These are phyloP conservation scores for Drepanosiphum platanoidis DNA, from an alignment of 2,888 invertebrate genomes.

Conservation along the genomic window DNA sequence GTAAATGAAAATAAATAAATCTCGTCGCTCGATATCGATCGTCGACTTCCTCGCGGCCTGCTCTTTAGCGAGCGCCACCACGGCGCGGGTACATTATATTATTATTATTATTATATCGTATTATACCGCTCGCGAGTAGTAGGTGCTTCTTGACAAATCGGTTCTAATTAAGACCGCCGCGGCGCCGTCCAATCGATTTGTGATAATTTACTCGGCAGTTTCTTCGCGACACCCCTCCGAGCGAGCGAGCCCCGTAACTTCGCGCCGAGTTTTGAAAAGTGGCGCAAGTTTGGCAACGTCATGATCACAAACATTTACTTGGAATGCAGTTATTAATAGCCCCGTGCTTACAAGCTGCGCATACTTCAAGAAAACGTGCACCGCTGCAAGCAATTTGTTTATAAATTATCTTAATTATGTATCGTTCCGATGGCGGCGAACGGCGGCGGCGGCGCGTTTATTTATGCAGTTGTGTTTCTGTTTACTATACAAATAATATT, in stretches of 20 bases:
- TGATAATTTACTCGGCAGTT: conserved; percentile 43
- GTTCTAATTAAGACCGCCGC: neutral
- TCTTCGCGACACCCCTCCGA: conserved; percentile 33
- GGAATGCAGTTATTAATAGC: conserved; percentile 45
- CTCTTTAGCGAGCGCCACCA: too few relatives aligned
- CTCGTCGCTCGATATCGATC: neutral
- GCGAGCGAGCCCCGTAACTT: conserved; percentile 5
- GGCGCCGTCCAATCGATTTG: conserved; percentile 11
- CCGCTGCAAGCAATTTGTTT: conserved; percentile 41
- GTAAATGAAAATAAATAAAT: neutral
- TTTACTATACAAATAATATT: neutral
- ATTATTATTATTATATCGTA: conserved; percentile 8
- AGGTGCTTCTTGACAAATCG: conserved; percentile 14
- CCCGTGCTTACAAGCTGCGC: neutral
- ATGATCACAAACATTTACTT: conserved; percentile 39
- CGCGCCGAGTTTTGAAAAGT: conserved; percentile 18
- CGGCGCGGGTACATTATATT: neutral
- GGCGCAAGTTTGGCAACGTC: conserved; percentile 31
- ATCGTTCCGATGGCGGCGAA: neutral
- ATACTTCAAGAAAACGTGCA: conserved; percentile 30
- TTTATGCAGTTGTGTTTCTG: neutral
- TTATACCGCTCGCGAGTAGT: neutral
- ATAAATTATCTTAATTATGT: conserved; percentile 24
- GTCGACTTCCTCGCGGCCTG: neutral
- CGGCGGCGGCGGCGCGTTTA: neutral